These are phyloP conservation scores for Odontophorus gujanensis DNA, from an alignment of 2,113 vertebrate species.

Conservation along the genomic window DNA sequence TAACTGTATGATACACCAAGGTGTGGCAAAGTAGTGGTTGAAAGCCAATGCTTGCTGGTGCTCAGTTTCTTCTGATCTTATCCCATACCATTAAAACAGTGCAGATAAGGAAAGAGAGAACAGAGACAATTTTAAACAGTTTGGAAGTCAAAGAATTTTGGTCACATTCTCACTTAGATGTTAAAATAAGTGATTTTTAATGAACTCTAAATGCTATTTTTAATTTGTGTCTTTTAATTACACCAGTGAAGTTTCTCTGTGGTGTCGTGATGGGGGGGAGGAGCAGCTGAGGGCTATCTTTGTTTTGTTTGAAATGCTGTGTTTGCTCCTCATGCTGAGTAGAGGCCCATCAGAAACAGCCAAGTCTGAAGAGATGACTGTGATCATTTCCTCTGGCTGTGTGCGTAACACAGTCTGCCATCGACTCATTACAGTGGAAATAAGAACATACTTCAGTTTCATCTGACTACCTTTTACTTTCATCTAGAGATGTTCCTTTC, in stretches of 20 bases:
- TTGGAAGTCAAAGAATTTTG: background rate
- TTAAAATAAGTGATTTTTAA: conserved; percentile 47
- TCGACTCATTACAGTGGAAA: background rate
- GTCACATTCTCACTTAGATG: background rate
- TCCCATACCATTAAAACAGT: background rate
- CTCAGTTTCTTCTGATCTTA: background rate
- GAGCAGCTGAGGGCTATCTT: background rate
- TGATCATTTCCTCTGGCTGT: background rate
- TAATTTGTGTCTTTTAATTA: conserved; percentile 37
- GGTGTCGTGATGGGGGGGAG: background rate
- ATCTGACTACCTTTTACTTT: background rate
- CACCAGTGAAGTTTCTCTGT: background rate
- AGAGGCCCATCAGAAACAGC: background rate
- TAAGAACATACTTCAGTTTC: background rate
- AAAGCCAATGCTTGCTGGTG: background rate
- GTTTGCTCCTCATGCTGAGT: background rate
- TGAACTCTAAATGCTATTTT: conserved; percentile 24
- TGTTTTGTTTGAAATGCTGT: background rate
- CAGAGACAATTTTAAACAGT: background rate
- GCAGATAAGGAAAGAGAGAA: background rate
- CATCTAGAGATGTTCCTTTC: background rate
- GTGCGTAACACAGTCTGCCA: background rate
- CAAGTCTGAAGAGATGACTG: background rate
- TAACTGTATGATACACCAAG: background rate
- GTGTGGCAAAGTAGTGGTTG: background rate